These are phyloP conservation scores for Epinephelus fuscoguttatus DNA, from an alignment of 2,113 vertebrate species.

Conservation along the genomic window DNA sequence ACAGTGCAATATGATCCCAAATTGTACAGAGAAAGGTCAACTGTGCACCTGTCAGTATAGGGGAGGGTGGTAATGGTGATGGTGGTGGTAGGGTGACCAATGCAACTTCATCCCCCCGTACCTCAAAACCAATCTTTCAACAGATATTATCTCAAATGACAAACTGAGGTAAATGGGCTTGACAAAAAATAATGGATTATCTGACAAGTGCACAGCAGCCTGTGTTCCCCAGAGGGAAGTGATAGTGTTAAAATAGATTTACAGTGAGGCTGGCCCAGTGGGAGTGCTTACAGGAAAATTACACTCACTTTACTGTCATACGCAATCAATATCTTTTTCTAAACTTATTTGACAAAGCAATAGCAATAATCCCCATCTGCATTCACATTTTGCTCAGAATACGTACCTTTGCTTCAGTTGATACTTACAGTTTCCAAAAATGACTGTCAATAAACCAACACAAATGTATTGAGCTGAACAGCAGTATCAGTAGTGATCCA, in stretches of 20 bases:
- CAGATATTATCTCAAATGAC: slow-evolving; percentile 61
- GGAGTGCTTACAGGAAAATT: slow-evolving; percentile 3
- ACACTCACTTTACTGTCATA: slow-evolving; percentile 2
- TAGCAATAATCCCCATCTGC: not conserved
- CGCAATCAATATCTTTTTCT: slow-evolving; percentile 16
- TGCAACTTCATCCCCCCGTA: slow-evolving; percentile 43
- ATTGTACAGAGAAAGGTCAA: slow-evolving; percentile 70
- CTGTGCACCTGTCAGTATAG: slow-evolving; percentile 75
- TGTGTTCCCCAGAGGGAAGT: slow-evolving; percentile 34
- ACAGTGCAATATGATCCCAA: slow-evolving; percentile 70
- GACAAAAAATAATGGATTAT: slow-evolving; percentile 51
- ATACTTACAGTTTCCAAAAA: no score
- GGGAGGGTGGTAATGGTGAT: slow-evolving; percentile 24
- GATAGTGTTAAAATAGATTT: slow-evolving; percentile 45
- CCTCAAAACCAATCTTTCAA: slow-evolving; percentile 61
- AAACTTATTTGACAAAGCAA: slow-evolving; percentile 10
- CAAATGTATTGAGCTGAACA: no score
- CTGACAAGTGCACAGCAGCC: slow-evolving; percentile 36
- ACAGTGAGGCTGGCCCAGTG: not conserved
- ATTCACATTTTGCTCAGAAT: slow-evolving; percentile 4
- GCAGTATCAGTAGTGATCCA: no score
- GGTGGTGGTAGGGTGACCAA: slow-evolving; percentile 45
- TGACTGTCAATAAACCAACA: no score
- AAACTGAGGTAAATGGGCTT: slow-evolving; percentile 55
- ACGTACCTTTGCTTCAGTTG: no score